Evolutionary conservation across 2,888 invertebrate species (phyloP).

Genomic region (Dynastes grantii): DNA sequence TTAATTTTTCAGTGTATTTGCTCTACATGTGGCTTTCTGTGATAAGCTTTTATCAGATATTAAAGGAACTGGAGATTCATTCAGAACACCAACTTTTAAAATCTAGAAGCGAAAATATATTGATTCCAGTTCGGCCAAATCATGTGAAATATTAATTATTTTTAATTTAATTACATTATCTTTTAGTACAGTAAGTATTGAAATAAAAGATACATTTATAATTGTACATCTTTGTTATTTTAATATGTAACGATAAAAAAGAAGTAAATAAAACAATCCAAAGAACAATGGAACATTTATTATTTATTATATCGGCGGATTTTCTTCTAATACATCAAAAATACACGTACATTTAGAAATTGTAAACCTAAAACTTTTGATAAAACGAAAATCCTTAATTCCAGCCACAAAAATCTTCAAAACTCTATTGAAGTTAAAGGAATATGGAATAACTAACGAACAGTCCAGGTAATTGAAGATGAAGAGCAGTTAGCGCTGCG

Average conservation of each 20-base stretch:
- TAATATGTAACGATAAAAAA: conserved; percentile 16
- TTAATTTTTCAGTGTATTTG: conserved; percentile 49
- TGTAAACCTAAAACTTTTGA: background rate
- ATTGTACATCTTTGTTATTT: background rate
- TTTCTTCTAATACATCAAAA: conserved; percentile 27
- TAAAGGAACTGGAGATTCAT: conserved; percentile 45
- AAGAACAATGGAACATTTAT: conserved; percentile 46
- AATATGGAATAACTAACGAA: background rate
- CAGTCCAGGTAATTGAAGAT: background rate
- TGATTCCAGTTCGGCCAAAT: conserved; percentile 17
- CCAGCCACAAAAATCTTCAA: conserved; percentile 25
- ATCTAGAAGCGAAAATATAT: conserved; percentile 10
- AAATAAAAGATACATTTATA: too few species aligned
- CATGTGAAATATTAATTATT: background rate
- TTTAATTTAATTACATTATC: background rate
- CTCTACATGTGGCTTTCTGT: conserved; percentile 54
- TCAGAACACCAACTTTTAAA: conserved; percentile 25
- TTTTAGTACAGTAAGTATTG: background rate
- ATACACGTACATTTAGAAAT: conserved; percentile 38
- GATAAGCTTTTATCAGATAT: conserved; percentile 51
- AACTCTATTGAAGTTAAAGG: background rate
- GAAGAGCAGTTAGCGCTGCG: conserved; percentile 7
- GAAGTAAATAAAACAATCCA: conserved; percentile 12
- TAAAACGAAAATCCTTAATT: background rate
- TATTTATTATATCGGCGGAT: conserved; percentile 22